Percentiles rank a stretch among this genome's conserved stretches.
Conservation (phyloP, 2,113 vertebrate species). For the Gorsachius goisagi region DNA sequence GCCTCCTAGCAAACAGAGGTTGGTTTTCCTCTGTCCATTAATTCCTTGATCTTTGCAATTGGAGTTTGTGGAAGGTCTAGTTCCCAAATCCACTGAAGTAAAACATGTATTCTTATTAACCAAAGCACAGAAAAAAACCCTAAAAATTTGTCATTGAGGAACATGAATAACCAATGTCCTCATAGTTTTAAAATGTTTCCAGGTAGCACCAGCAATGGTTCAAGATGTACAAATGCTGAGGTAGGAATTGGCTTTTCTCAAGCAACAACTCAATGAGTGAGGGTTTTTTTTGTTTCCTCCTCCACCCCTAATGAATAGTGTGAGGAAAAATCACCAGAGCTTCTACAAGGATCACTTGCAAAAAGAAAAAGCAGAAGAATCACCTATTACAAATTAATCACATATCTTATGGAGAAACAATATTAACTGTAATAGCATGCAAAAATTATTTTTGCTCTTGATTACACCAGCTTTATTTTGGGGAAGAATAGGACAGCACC, state of each 20-base stretch:
- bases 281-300: background rate
- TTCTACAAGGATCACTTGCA: background rate
- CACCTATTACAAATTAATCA: background rate
- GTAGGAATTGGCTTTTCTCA: background rate
- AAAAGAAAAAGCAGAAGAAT: background rate
- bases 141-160: background rate
- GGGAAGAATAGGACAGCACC: background rate
- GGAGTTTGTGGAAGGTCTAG: background rate
- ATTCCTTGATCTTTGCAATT: background rate
- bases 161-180: background rate
- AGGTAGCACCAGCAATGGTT: background rate
- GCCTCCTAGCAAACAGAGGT: background rate
- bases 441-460: background rate
- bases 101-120: background rate
- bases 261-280: background rate
- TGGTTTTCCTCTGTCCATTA: background rate
- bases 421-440: background rate
- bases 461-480: background rate
- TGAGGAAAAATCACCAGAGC: background rate
- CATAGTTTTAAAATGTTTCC: background rate
- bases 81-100: background rate
- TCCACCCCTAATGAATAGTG: background rate
- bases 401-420: background rate
- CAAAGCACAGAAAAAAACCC: background rate
- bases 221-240: background rate